phyloP scores from a whole-genome alignment of 2,888 invertebrate genomes.

The Ormyrus thymus region DNA sequence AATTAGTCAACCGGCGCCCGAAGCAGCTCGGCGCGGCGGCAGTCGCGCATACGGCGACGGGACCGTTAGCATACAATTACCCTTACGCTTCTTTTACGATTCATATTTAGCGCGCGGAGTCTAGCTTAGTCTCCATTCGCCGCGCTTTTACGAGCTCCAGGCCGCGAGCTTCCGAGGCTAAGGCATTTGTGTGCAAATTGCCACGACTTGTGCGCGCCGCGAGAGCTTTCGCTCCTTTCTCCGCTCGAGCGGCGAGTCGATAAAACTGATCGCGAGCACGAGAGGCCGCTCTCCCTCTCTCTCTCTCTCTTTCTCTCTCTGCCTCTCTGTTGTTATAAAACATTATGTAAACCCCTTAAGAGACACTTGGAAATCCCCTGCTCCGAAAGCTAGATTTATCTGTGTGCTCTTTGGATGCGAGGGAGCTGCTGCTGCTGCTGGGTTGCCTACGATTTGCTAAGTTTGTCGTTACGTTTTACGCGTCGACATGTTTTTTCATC shows the following conservation, averaged over 20 bases:
- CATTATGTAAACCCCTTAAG: slow-evolving; percentile 46
- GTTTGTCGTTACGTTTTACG: too few species aligned
- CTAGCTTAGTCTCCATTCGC: background rate
- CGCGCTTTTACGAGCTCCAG: slow-evolving; percentile 23
- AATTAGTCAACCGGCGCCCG: slow-evolving; percentile 10
- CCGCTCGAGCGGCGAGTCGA: slow-evolving; percentile 34
- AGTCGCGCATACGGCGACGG: slow-evolving; percentile 63
- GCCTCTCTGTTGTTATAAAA: slow-evolving; percentile 43
- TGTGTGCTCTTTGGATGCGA: background rate
- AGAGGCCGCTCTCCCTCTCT: too few species aligned
- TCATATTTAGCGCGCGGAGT: slow-evolving; percentile 66
- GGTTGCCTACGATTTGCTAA: too few species aligned
- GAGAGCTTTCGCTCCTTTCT: background rate
- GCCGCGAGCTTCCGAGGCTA: slow-evolving; percentile 1
- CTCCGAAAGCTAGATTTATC: slow-evolving; percentile 29
- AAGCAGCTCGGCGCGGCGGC: too few species aligned
- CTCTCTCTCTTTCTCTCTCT: background rate
- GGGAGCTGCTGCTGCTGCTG: too few species aligned
- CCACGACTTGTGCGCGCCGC: slow-evolving; percentile 22
- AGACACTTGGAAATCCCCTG: slow-evolving; percentile 30
- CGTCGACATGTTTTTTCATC: too few species aligned
- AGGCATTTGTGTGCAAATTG: slow-evolving; percentile 55
- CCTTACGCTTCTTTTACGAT: slow-evolving; percentile 69
- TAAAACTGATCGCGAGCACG: slow-evolving; percentile 44
- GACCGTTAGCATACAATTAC: slow-evolving; percentile 70